A percentile compares a stretch with the other conserved stretches of the same genome.
Evolutionary conservation across 35 echinoderm and acorn worm genomes (phyloP).

Genomic region (Lytechinus pictus): DNA sequence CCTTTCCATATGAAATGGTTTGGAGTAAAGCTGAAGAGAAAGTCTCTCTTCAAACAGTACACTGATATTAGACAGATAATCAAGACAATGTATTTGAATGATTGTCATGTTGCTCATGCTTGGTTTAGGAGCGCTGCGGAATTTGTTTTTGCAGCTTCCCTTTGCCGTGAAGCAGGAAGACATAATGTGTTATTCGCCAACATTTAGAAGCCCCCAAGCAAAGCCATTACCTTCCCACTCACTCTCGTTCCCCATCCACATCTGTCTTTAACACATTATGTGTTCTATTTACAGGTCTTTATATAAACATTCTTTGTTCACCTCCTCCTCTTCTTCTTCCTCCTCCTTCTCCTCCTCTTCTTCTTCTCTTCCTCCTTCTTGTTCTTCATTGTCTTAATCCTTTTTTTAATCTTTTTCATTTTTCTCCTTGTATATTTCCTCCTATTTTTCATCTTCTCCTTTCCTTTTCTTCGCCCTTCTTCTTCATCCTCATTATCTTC

Average conservation of each 20-base stretch:
- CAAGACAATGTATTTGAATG: neutral
- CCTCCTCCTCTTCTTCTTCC: neutral
- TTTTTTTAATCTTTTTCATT: too few species aligned
- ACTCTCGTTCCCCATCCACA: neutral
- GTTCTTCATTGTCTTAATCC: too few species aligned
- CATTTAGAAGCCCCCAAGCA: neutral
- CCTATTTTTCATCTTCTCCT: too few species aligned
- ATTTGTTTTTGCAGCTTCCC: conserved; percentile 31
- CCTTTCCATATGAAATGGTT: too few species aligned
- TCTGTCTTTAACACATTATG: neutral
- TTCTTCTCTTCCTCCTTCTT: neutral
- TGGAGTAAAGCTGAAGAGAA: too few species aligned
- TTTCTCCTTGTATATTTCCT: too few species aligned
- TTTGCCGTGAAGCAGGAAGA: neutral
- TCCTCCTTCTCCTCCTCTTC: neutral
- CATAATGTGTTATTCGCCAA: conserved; percentile 11
- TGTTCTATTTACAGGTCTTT: neutral
- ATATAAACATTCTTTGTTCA: neutral
- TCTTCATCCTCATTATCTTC: too few species aligned
- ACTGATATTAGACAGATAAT: neutral
- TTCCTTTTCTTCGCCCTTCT: too few species aligned
- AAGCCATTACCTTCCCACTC: neutral
- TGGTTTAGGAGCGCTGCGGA: neutral
- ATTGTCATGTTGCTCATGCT: neutral
- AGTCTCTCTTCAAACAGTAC: neutral